Evolutionary conservation across 2,888 invertebrate genomes (phyloP), one percentile per base, ranked within the genome.

Genomic region (Cheilosia grossa): DNA sequence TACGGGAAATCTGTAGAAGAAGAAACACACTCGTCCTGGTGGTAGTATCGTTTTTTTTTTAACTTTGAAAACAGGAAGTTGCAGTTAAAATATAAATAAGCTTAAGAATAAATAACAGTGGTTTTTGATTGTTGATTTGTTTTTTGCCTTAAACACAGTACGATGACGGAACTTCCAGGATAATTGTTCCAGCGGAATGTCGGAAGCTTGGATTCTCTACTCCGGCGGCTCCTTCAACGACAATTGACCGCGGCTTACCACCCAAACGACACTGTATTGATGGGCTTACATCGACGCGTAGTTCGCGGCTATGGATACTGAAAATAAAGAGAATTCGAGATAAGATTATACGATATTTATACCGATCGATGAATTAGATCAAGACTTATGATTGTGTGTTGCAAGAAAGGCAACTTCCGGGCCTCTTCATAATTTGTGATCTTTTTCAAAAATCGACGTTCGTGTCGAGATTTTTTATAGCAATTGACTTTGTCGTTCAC

Each of bases 221-320:
- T 70, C 90, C 90, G 37, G 90, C 79, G 15, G 88, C 90, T 63
- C 90, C 92, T 88, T 92, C 91, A 58, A 92, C 88, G 30, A 89
- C 88, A 83, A 92, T 90, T 42, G 90, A 89, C 74, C 91, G 90
- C n/a, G 94, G 93, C 92, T 97, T 98, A 88, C 96, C 96, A 61
- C 97, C 98, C 87, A 98, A 93, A 89, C 95, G 96, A 91, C 98
- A 98, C 87, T 95, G 94, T 80, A 98, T 95, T 2, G 94, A 95
- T 82, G 95, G 95, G 47, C 95, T 95, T 24, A 95, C 95, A 89
- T 94, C 94, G 2, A 97, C 96, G 24, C 94, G 92, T 27, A 98
- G 91, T 77, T 97, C 96, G 0, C 93, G 92, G 9, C 94, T 94
- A 54, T 95, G 94, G 73, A 95, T 90, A 91, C 97, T 97, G 91